Percentiles rank a stretch among this genome's conserved stretches.
These are phyloP conservation scores for Stenopsyche tienmushanensis DNA, from an alignment of 1,140 invertebrate species.

Conservation along the genomic window DNA sequence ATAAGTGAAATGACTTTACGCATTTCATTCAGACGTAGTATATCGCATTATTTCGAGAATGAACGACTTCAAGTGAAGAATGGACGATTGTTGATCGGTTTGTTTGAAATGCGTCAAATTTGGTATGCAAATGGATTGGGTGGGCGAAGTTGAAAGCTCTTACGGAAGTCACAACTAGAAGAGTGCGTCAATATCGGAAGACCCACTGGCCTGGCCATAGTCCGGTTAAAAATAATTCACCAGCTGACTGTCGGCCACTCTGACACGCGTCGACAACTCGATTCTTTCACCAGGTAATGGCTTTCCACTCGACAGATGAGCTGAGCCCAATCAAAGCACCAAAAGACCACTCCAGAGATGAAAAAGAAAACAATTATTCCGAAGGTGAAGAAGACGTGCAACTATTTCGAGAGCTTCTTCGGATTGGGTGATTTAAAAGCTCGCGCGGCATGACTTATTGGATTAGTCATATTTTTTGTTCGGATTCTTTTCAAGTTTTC, in stretches of 20 bases:
- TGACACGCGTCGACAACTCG: background rate
- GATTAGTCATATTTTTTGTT: too few species aligned
- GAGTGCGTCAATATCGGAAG: background rate
- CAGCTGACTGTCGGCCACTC: background rate
- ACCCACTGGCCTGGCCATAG: background rate
- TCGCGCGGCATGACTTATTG: too few species aligned
- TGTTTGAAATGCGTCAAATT: slow-evolving; percentile 35
- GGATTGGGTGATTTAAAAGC: too few species aligned
- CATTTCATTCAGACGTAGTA: too few species aligned
- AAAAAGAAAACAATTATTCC: background rate
- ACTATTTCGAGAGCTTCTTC: too few species aligned
- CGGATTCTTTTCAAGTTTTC: too few species aligned
- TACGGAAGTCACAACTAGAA: slow-evolving; percentile 3
- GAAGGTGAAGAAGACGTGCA: too few species aligned
- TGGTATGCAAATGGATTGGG: slow-evolving; percentile 33
- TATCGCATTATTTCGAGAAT: too few species aligned
- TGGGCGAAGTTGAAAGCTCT: slow-evolving; percentile 15
- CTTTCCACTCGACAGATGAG: background rate
- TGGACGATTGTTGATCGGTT: too few species aligned
- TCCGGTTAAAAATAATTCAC: background rate
- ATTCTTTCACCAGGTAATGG: background rate
- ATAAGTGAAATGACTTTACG: too few species aligned
- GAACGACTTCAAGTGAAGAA: too few species aligned
- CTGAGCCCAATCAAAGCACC: background rate
- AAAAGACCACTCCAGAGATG: background rate